Base-by-base conservation (phyloP, 1,140 invertebrate species). In the Drosophila guanche region DNA sequence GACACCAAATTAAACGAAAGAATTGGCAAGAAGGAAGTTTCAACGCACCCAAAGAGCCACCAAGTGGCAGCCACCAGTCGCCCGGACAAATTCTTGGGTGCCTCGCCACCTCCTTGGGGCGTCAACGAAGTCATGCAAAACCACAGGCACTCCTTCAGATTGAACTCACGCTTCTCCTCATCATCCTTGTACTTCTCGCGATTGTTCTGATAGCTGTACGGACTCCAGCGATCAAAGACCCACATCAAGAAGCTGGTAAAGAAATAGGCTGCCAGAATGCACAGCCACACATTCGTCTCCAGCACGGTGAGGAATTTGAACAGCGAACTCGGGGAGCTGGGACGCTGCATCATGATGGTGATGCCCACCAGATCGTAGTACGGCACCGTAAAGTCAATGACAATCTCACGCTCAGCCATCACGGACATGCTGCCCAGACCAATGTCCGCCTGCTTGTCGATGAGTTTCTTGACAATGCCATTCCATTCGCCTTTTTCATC, bases 121-220 rank as follows among this genome's bases (percentile, higher is more conserved):
- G 98, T 99, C 5, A 99, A 90, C 0, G 98, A 99, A 20, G 98
- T 99, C 97, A 99, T 99, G 88, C 98, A 99, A 91, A 99, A 99
- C 98, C 98, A 99, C 0, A 99, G 93, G 89, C 97, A 98, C 92
- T 99, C 98, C 86, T 99, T 99, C 2, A 99, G 92, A 20, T 96
- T 98, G 79, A 99, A 99, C 83, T 98, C 96, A 12, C 98, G 92
- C 86, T 99, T 98, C 90, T 99, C 98, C 58, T 98, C 96, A 69
- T 98, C 97, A 73, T 98, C 95, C 90, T 96, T 96, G 89, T 98
- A 98, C 79, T 98, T 97, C 51, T 98, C 96, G 12, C 95, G 93
- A 83, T 99, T 99, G 88, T 99, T 99, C 86, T 98, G 97, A 74
- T 97, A 98, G 74, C 97, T 98, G 91, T 99, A 99, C 0, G 98